phyloP scores from a whole-genome alignment of 2,113 vertebrate species.

The Telmatochromis sp. region DNA sequence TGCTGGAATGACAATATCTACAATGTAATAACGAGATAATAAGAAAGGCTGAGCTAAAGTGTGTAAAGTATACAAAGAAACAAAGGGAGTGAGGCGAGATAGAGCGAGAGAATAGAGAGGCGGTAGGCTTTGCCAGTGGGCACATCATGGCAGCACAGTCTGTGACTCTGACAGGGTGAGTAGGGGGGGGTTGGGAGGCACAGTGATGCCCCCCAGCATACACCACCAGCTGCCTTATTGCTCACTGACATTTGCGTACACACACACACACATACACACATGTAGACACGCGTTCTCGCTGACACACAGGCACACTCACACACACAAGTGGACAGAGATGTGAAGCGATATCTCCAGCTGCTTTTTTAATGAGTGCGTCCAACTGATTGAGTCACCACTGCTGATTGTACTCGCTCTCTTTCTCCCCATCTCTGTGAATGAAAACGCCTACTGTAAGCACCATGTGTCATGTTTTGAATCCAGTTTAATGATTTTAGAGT shows the following conservation, averaged over 20 bases:
- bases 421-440: background rate
- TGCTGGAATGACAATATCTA: conserved; percentile 42
- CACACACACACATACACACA: background rate
- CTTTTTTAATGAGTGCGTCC: conserved; percentile 67
- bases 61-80: conserved; percentile 36
- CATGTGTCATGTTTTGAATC: background rate
- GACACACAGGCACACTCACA: background rate
- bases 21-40: conserved; percentile 29
- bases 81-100: conserved; percentile 34
- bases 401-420: conserved; percentile 36
- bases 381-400: conserved; percentile 53
- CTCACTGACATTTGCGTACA: conserved; percentile 70
- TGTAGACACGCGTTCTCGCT: background rate
- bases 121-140: conserved; percentile 68
- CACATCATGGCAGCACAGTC: conserved; percentile 72
- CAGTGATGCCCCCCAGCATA: conserved; percentile 51
- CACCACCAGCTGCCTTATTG: conserved; percentile 72
- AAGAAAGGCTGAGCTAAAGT: conserved; percentile 18
- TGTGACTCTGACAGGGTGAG: conserved; percentile 71
- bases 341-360: conserved; percentile 71
- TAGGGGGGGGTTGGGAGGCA: conserved; percentile 25
- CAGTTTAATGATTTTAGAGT: background rate
- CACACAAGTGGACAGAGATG: conserved; percentile 60
- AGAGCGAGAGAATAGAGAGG: conserved; percentile 43
- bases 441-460: background rate